Evolutionary conservation across 1,140 invertebrate genomes (phyloP), one percentile per base, ranked within the genome.

Genomic region (Lepidostoma basale): DNA sequence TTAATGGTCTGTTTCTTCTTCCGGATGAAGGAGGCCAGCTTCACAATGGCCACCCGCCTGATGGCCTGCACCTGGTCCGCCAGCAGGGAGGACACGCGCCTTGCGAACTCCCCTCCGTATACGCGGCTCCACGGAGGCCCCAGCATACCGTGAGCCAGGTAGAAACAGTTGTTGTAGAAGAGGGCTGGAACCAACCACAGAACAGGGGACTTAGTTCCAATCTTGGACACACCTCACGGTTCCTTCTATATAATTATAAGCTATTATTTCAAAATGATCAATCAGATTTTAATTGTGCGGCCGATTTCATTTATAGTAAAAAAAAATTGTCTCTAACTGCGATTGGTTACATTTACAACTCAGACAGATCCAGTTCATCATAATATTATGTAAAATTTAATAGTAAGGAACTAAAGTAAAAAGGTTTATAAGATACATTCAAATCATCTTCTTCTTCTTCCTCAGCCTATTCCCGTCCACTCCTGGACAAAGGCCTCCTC

Each of bases 161-260:
- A 83, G 72, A 81, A 81, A 60, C 81, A 82, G 68, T 83, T 83
- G 70, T 83, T 83, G 76, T 83, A 83, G 66, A 81, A 83, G 64
- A 83, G 64, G 23, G 78, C 82, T 83, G 75, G 10, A 78, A 79
- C 69, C 18, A 49, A 28, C 8, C n/a, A n/a, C n/a, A n/a, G n/a
- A n/a, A n/a, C n/a, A n/a, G n/a, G n/a, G n/a, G n/a, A n/a, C n/a
- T n/a, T n/a, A n/a, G n/a, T n/a, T n/a, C n/a, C n/a, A n/a, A n/a
- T n/a, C n/a, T n/a, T 8, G n/a, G 6, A 36, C 33, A 36, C 33
- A 8, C 6, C 33, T 8, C 6, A 36, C 33, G n/a, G 33, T 8
- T 36, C 6, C n/a, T 36, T 36, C n/a, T 8, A 60, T 20, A 8
- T 26, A 3, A 14, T 10, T 23, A 36, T 36, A 36, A 36, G 14